Conservation (phyloP, 2,797 vertebrate species). For the Molossus molossus region DNA sequence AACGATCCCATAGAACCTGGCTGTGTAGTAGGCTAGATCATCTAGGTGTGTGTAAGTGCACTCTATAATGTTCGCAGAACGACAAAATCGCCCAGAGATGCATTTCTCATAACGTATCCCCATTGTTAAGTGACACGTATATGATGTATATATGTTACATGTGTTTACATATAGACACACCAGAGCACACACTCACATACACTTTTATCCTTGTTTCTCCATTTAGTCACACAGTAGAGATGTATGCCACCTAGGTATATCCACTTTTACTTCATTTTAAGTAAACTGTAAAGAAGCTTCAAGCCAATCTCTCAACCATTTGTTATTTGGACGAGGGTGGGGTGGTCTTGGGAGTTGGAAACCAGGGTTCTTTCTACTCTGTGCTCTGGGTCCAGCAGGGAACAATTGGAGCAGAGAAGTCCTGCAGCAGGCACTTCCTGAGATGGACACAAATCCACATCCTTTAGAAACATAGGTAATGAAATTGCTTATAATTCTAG, state of each 20-base stretch:
- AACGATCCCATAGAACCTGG: not conserved
- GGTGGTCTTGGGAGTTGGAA: not conserved
- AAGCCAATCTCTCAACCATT: not conserved
- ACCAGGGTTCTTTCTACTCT: not conserved
- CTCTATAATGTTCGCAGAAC: not conserved
- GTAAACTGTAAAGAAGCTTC: not conserved
- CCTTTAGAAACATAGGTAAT: not conserved
- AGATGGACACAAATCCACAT: slow-evolving; percentile 7
- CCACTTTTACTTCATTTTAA: not conserved
- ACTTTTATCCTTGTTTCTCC: not conserved
- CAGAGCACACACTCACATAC: not conserved
- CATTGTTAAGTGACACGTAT: not conserved
- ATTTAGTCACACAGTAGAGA: not conserved
- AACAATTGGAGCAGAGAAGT: not conserved
- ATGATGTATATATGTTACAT: not conserved
- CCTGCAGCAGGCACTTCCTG: not conserved
- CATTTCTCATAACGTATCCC: not conserved
- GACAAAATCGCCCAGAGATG: not conserved
- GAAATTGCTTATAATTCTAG: not conserved
- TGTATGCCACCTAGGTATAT: not conserved
- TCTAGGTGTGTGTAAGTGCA: not conserved
- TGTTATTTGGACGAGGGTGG: not conserved
- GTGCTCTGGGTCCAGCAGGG: not conserved
- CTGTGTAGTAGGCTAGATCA: not conserved
- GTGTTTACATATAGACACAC: not conserved